Evolutionary conservation across 2,113 vertebrate genomes (phyloP), one percentile per base, ranked within the genome.

Genomic region (Prochilodus magdalenae): DNA sequence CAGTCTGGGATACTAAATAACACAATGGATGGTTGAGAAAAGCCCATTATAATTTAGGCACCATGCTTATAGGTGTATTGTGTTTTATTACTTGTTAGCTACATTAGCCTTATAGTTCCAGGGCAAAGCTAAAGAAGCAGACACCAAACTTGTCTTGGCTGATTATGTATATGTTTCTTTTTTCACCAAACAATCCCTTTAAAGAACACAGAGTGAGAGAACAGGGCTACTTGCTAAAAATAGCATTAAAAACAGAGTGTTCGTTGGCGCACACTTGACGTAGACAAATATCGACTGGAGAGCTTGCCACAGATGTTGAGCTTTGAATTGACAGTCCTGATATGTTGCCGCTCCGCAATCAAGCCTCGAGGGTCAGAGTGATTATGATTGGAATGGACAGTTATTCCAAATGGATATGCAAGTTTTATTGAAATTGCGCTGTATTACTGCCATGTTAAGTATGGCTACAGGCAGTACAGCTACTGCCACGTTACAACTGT

Each of bases 361-460:
- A 53, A 24, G 74, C 71, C 82, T 62, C 24, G 1, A 69, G 82
- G 63, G 59, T 69, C 70, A 59, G 60, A 29, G 62, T 79, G 82
- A 84, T 49, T 60, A 44, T 53, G 73, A 84, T 79, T 75, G 62
- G 76, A 65, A 75, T 49, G 51, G 82, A 84, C 82, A 79, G 55
- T 75, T 79, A 66, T 69, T 77, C 76, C 77, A 84, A 84, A 84
- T 60, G 76, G 71, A 79, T 79, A 49, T 75, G 67, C 77, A 33
- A 40, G 40, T 67, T 79, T 73, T 69, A 84, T 75, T 77, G 71
- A 78, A 84, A 84, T 79, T 47, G 66, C 24, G 36, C 66, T 44
- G 66, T 40, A 70, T 70, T 70, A 82, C 80, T 75, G 80, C 80
- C 80, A 76, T 82, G 80, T 82, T 70, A 82, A 82, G 73, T 70